A percentile compares a stretch with the other conserved stretches of the same genome.
Evolutionary conservation across 1,140 invertebrate genomes (phyloP).

Genomic region (Campodea augens): DNA sequence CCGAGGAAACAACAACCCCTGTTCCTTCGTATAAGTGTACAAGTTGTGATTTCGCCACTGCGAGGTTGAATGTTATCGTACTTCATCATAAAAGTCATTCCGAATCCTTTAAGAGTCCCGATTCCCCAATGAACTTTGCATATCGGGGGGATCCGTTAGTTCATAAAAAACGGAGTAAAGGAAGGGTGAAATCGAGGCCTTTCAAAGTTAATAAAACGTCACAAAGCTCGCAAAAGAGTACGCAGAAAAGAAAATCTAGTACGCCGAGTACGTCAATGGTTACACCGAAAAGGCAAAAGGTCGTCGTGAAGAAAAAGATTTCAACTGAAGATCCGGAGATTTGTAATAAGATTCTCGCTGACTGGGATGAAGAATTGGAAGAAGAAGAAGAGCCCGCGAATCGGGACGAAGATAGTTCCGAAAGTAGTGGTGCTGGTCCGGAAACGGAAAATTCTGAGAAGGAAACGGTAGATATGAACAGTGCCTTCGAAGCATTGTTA

Average conservation of each 20-base stretch:
- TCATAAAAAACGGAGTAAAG: conserved; percentile 17
- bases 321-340: too few species aligned
- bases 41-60: conserved; percentile 38
- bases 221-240: background rate
- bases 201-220: background rate
- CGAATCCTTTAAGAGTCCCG: conserved; percentile 21
- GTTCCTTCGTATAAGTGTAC: conserved; percentile 37
- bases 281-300: conserved; percentile 2
- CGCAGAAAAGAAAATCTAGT: conserved; percentile 6
- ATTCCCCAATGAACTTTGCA: too few species aligned
- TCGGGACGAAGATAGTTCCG: background rate
- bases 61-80: conserved; percentile 44
- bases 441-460: conserved; percentile 5
- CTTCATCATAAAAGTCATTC: conserved; percentile 42
- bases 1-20: conserved; percentile 16
- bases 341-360: too few species aligned
- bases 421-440: background rate
- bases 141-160: too few species aligned
- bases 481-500: background rate
- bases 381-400: conserved; percentile 7
- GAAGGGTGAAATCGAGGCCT: background rate
- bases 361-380: too few species aligned
- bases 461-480: too few species aligned
- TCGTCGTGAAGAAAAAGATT: too few species aligned
- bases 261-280: too few species aligned